Evolutionary conservation across 1,140 invertebrate genomes (phyloP).

Genomic region (Apis laboriosa): DNA sequence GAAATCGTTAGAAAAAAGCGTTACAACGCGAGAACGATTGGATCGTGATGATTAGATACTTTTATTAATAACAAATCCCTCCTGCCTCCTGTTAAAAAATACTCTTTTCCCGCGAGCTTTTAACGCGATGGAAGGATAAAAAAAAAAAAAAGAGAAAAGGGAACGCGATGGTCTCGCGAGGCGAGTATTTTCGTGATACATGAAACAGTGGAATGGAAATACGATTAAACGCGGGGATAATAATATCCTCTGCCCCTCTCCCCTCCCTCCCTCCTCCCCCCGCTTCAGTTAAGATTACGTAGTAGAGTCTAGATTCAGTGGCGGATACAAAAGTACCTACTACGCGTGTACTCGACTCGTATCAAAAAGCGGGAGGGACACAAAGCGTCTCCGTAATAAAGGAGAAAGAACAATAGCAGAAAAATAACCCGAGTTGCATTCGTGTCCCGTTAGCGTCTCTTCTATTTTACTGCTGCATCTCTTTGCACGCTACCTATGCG

Average conservation of each 20-base stretch:
- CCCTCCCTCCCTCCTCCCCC: not conserved
- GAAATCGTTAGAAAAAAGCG: not conserved
- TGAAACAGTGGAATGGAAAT: too few species aligned
- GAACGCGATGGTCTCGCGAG: too few species aligned
- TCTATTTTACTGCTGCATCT: not conserved
- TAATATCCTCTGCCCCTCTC: too few species aligned
- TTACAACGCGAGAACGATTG: not conserved
- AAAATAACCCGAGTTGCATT: slow-evolving; percentile 39
- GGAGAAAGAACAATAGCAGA: slow-evolving; percentile 34
- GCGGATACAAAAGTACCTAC: not conserved
- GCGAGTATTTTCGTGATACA: too few species aligned
- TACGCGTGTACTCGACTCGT: slow-evolving; percentile 19
- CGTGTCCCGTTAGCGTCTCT: slow-evolving; percentile 12
- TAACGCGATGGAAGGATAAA: slow-evolving; percentile 1
- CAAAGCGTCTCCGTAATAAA: slow-evolving; percentile 43
- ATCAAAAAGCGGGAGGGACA: slow-evolving; percentile 34
- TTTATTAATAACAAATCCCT: too few species aligned
- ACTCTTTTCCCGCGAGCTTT: not conserved
- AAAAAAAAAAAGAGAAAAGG: not conserved
- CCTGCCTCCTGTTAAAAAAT: not conserved
- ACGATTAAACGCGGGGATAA: too few species aligned
- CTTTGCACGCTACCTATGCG: not conserved
- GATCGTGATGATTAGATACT: too few species aligned
- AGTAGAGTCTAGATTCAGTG: not conserved
- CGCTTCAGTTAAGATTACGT: slow-evolving; percentile 26